phyloP scores from a whole-genome alignment of 2,797 vertebrate species.

The Miichthys miiuy region DNA sequence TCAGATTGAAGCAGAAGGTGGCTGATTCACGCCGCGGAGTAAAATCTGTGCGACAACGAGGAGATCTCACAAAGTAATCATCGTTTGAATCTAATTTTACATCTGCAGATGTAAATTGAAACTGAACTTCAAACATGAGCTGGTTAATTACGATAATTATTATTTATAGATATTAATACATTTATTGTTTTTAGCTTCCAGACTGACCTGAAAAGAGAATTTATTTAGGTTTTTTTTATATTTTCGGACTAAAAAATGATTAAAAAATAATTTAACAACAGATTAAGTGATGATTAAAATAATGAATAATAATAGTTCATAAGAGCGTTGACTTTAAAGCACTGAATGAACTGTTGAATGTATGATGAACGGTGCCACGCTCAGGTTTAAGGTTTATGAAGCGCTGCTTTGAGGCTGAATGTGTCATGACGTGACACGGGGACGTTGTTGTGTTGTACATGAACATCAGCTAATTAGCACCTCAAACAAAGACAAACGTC shows the following conservation, averaged over 20 bases:
- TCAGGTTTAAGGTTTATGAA: slow-evolving; percentile 15
- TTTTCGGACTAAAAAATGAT: neutral
- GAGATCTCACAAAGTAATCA: neutral
- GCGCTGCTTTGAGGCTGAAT: no score
- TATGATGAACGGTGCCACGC: neutral
- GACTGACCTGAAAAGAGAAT: neutral
- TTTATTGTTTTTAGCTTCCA: neutral
- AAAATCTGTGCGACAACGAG: neutral
- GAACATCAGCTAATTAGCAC: slow-evolving; percentile 1
- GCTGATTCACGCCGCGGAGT: neutral
- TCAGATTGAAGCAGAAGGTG: neutral
- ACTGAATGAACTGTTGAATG: neutral
- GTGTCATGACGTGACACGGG: no score
- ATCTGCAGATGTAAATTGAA: no score
- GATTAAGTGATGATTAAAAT: neutral
- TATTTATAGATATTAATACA: neutral
- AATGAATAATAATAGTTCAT: no score
- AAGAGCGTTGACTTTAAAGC: no score
- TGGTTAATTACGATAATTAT: neutral
- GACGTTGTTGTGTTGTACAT: neutral
- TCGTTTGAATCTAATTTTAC: neutral
- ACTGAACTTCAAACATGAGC: no score
- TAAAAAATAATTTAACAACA: neutral
- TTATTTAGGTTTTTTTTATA: no score
- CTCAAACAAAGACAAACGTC: neutral